Evolutionary conservation across 2,797 vertebrate species (phyloP).

Genomic region (Mergus octosetaceus): DNA sequence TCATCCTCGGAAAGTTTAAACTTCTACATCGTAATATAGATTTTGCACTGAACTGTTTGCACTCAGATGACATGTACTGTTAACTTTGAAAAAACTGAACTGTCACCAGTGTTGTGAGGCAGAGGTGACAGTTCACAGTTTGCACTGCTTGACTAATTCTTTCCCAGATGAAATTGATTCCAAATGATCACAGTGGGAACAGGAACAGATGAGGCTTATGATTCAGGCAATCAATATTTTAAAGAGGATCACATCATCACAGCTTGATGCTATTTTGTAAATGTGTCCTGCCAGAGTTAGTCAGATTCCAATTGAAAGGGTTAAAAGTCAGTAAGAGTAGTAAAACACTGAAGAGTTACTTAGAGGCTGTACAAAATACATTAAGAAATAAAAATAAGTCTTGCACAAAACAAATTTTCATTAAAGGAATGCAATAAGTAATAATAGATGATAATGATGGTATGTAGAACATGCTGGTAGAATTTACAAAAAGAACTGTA

Average conservation of each 20-base stretch:
- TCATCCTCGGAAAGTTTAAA: neutral
- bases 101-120: neutral
- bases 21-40: neutral
- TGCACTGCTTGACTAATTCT: neutral
- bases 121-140: neutral
- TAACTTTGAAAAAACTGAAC: neutral
- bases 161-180: neutral
- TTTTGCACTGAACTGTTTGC: neutral
- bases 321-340: neutral
- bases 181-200: neutral
- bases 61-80: rapidly evolving
- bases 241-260: neutral
- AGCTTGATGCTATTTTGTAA: neutral
- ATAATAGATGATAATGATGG: neutral
- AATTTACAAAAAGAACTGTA: neutral
- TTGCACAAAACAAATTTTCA: neutral
- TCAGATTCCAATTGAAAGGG: neutral
- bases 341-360: neutral
- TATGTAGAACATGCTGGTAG: rapidly evolving
- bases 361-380: neutral
- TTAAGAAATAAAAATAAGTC: neutral
- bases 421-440: neutral
- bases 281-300: neutral
- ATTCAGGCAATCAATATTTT: neutral
- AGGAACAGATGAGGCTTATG: neutral